Evolutionary conservation across 1,140 invertebrate genomes (phyloP).

Genomic region (Bombus haemorrhoidalis): DNA sequence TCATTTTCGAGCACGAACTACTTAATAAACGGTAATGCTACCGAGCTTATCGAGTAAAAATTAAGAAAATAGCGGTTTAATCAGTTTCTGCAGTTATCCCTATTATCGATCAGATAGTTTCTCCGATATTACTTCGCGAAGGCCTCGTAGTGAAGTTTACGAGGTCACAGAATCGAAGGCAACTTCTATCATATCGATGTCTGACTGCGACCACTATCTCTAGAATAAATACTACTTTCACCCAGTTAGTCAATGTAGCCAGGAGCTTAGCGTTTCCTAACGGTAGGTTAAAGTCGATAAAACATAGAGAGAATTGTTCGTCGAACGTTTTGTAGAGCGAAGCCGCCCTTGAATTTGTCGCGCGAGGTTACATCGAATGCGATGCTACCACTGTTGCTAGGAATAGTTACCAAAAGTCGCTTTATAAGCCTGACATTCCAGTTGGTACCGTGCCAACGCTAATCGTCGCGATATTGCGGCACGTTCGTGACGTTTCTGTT

Average conservation of each 20-base stretch:
- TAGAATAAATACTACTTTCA: constrained; percentile 29
- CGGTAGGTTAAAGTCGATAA: no score
- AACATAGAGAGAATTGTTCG: neutral
- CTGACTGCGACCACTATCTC: neutral
- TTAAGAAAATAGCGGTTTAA: neutral
- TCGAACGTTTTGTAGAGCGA: neutral
- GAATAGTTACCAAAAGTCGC: constrained; percentile 35
- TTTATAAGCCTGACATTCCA: constrained; percentile 45
- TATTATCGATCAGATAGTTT: constrained; percentile 4
- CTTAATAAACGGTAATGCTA: neutral
- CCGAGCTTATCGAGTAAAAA: no score
- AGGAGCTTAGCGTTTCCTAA: neutral
- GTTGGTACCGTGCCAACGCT: constrained; percentile 55
- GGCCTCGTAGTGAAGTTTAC: neutral
- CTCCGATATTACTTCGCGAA: neutral
- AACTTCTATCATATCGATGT: no score
- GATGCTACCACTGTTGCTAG: constrained; percentile 12
- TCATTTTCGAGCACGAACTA: neutral
- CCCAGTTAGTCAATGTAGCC: neutral
- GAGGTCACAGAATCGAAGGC: no score
- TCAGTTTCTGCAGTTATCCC: neutral
- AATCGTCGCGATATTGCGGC: constrained; percentile 64
- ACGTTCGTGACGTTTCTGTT: constrained; percentile 55
- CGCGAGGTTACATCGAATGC: constrained; percentile 38
- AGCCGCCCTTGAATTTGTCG: constrained; percentile 43